Base-by-base conservation (phyloP, 2,888 invertebrate species). In the Philereme vetulata region DNA sequence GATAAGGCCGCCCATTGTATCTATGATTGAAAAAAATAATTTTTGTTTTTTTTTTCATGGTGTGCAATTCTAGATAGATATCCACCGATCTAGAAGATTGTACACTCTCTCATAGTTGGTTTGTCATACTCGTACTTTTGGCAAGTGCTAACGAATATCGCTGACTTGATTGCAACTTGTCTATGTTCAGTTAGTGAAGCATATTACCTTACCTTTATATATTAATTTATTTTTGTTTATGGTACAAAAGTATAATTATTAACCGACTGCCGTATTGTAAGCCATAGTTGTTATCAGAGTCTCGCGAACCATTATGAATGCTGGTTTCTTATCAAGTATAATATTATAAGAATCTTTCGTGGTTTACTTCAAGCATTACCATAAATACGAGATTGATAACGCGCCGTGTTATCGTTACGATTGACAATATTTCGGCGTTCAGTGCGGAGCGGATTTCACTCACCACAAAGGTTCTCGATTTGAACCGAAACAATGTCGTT, bases 191-290 rank as follows among this genome's bases (percentile, higher is more conserved):
- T 55, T 60, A 62, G 62, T 66, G 62, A 64, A 53, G 56, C 60
- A 56, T 65, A 59, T 62, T 47, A 56, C 34, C 54, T 54, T 59
- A 64, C 40, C 51, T 65, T 58, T 32, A 62, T 62, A 50, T 58
- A 49, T 50, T 62, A n/a, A 63, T 70, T 60, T 60, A 58, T 62
- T 61, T 65, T 68, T 66, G 64, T 62, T 57, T 40, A 58, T 66
- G 67, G 71, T 72, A 72, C 70, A 72, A 71, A 71, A 55, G 60
- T 62, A 56, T 54, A 61, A 52, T 62, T 62, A 51, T 62, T 61
- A 50, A 53, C 35, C 43, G 60, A 62, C 62, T 64, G 60, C 58
- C 58, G 48, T 47, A 40, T n/a, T 53, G 34, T 54, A 46, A 54
- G 58, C 43, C 47, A 44, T 52, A 46, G 32, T 33, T 46, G 46